Base-by-base conservation (phyloP, 2,888 invertebrate species). In the Habroteleia sp. region DNA sequence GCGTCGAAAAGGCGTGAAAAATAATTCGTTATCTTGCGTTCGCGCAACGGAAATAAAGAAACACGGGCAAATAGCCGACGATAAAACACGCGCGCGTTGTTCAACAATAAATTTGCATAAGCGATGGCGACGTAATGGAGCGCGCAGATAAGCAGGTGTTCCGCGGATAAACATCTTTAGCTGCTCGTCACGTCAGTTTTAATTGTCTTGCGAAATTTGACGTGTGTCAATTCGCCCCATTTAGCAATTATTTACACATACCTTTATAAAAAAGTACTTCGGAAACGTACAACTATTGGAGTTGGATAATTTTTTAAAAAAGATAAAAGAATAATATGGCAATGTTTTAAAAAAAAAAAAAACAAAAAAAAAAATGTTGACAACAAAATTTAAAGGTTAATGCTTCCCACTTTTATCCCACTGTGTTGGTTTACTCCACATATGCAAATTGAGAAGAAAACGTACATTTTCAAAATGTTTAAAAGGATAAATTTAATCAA, bases 61-160 rank as follows among this genome's bases (percentile, higher is more conserved):
- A 54, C 17, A 27, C 25, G 20, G 23, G 13, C 2, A 16, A 39
- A 48, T 17, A 17, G 11, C 0, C 14, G 35, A 27, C 42, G 25
- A 68, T 68, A 68, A 56, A 41, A 23, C 23, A 29, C 39, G 48
- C 44, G 33, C 33, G 17, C 14, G 23, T 37, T 14, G 33, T 31
- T 37, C 11, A 4, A 29, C 44, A 31, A 60, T 69, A 52, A 62
- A 71, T 71, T 71, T 71, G 56, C 71, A 54, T 71, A 54, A 54
- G 42, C 14, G 39, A 71, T 44, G 54, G 54, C 54, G 52, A 52
- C 69, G 60, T 42, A 60, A 69, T 41, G 31, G 37, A 56, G 39
- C 44, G 33, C 39, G 13, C 39, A 52, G 69, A 58, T 60, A 69
- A 60, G 56, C 60, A 60, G 56, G 66, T 48, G 60, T 69, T 60